phyloP scores from a whole-genome alignment of 2,797 vertebrate species.

The Emydoidea blandingii region DNA sequence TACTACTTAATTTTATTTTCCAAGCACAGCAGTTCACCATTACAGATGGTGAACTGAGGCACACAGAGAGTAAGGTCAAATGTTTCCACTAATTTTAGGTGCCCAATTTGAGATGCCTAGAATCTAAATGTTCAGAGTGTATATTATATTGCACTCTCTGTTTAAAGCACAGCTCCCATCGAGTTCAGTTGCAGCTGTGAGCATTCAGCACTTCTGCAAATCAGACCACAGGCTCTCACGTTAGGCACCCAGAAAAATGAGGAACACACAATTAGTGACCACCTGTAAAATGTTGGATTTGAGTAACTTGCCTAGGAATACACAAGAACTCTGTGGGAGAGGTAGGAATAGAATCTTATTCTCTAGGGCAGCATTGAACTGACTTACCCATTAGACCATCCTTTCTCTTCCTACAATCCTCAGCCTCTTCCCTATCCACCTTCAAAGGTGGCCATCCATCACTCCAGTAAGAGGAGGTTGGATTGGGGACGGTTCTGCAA shows the following conservation, averaged over 20 bases:
- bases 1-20: background rate
- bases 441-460: background rate
- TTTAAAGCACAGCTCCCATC: background rate
- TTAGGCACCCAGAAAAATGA: background rate
- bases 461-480: background rate
- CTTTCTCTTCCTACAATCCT: background rate
- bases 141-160: background rate
- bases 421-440: background rate
- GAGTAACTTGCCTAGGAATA: background rate
- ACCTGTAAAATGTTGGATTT: background rate
- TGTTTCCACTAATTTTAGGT: background rate
- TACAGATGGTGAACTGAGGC: background rate
- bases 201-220: slow-evolving; percentile 5
- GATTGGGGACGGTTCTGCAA: background rate
- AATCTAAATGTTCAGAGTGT: background rate
- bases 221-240: background rate
- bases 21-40: background rate
- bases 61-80: background rate
- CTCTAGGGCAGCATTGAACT: background rate
- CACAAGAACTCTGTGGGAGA: background rate
- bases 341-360: background rate
- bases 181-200: background rate
- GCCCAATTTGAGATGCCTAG: background rate
- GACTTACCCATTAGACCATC: background rate
- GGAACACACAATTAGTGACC: background rate